Percentiles rank a stretch among this genome's conserved stretches.
Evolutionary conservation across 2,888 invertebrate species (phyloP).

Genomic region (Salpingus planirostris): DNA sequence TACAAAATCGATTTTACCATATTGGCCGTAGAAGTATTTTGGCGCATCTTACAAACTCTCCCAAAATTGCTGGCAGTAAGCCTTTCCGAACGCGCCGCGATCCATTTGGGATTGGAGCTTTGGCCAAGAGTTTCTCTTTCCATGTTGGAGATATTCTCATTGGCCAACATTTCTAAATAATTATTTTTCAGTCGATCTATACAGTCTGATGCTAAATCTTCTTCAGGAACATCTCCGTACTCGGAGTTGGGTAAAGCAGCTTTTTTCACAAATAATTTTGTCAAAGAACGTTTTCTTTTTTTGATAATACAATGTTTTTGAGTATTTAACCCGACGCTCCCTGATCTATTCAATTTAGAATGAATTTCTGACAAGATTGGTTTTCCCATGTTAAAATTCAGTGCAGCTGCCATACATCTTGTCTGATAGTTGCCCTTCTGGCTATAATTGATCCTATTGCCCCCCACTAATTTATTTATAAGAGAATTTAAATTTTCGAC

Average conservation of each 20-base stretch:
- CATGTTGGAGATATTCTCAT: background rate
- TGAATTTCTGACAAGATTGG: too few relatives aligned
- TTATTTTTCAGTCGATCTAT: too few relatives aligned
- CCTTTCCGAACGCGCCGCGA: background rate
- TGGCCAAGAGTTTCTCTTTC: background rate
- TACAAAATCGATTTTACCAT: constrained; percentile 1
- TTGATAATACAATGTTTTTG: background rate
- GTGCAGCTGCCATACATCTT: too few relatives aligned
- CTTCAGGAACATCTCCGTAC: too few relatives aligned
- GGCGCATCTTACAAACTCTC: constrained; percentile 1
- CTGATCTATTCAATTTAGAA: too few relatives aligned
- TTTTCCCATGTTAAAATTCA: too few relatives aligned
- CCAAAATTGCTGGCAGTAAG: constrained; percentile 2
- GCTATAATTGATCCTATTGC: background rate
- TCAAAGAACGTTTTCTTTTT: too few relatives aligned
- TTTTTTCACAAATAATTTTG: too few relatives aligned
- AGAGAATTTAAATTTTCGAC: background rate
- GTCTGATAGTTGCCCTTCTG: background rate
- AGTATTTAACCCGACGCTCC: background rate
- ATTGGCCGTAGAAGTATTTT: background rate
- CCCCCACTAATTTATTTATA: background rate
- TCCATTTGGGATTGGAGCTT: background rate
- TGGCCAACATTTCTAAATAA: too few relatives aligned
- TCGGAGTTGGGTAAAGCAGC: too few relatives aligned
- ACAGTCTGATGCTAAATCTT: too few relatives aligned